phyloP scores from a whole-genome alignment of 92 coral and sea anemone genomes.

The Diadumene lineata region DNA sequence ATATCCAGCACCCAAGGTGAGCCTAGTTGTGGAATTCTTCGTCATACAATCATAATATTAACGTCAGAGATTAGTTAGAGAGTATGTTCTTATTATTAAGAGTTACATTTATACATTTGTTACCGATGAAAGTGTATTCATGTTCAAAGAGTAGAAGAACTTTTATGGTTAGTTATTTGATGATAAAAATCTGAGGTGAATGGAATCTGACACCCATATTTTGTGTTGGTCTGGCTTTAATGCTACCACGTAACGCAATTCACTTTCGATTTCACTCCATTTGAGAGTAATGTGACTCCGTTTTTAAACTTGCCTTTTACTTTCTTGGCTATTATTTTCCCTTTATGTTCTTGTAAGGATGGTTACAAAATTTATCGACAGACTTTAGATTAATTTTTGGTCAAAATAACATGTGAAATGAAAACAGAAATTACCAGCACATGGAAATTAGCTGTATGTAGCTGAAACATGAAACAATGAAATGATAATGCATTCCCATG shows the following conservation, averaged over 20 bases:
- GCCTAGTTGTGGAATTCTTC: neutral
- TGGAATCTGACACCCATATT: constrained; percentile 30
- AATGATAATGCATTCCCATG: neutral
- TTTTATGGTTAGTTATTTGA: neutral
- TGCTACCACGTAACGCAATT: constrained; percentile 4
- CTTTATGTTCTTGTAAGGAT: neutral
- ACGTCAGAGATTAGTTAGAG: neutral
- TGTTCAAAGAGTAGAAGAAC: neutral
- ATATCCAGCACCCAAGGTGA: constrained; percentile 16
- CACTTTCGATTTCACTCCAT: constrained; percentile 6
- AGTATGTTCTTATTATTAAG: neutral
- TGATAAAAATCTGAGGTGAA: constrained; percentile 1
- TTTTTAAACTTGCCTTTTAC: neutral
- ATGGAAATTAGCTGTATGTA: neutral
- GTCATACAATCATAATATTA: neutral
- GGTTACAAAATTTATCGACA: no score
- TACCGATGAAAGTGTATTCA: neutral
- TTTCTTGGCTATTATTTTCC: neutral
- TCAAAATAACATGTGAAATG: neutral
- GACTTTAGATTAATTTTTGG: neutral
- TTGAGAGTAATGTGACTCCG: neutral
- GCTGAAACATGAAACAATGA: neutral
- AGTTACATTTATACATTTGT: neutral
- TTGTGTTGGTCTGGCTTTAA: neutral
- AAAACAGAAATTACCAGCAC: neutral